These are phyloP conservation scores for Pandemis cinnamomeana DNA, from an alignment of 2,888 invertebrate species.

Conservation along the genomic window DNA sequence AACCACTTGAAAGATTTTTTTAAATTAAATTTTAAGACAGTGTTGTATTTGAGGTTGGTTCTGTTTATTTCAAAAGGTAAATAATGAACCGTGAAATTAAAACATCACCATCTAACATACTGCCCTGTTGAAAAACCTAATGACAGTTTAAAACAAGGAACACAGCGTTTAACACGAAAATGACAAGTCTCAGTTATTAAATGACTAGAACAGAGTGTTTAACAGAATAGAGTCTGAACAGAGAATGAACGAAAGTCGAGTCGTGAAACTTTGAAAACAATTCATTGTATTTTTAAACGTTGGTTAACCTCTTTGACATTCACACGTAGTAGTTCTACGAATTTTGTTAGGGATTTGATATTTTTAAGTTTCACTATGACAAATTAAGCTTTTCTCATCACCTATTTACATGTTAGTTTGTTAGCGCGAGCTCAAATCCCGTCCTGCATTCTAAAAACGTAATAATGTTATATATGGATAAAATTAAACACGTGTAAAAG, in stretches of 20 bases:
- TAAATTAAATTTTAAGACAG: too few species aligned
- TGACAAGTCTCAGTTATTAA: background rate
- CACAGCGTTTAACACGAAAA: background rate
- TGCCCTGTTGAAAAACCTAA: background rate
- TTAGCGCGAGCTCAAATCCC: too few species aligned
- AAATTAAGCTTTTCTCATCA: background rate
- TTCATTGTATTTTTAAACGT: slow-evolving; percentile 27
- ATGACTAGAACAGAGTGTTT: slow-evolving; percentile 6
- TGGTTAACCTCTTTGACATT: background rate
- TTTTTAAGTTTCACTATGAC: background rate
- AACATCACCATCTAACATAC: background rate
- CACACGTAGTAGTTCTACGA: background rate
- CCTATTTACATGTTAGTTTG: too few species aligned
- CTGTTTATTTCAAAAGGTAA: background rate
- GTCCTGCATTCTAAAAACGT: too few species aligned
- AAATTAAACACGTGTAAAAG: too few species aligned
- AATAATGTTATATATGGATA: too few species aligned
- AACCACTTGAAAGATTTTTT: too few species aligned
- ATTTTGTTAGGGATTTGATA: background rate
- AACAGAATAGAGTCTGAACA: background rate
- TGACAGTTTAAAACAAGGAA: background rate
- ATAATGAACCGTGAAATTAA: background rate
- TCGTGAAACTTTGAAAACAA: slow-evolving; percentile 22
- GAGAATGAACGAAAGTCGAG: slow-evolving; percentile 4
- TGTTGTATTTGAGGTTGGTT: too few species aligned